Percentiles rank a stretch among this genome's conserved stretches.
Conservation (phyloP, 2,888 invertebrate species). For the Tenthredo scrophulariae region DNA sequence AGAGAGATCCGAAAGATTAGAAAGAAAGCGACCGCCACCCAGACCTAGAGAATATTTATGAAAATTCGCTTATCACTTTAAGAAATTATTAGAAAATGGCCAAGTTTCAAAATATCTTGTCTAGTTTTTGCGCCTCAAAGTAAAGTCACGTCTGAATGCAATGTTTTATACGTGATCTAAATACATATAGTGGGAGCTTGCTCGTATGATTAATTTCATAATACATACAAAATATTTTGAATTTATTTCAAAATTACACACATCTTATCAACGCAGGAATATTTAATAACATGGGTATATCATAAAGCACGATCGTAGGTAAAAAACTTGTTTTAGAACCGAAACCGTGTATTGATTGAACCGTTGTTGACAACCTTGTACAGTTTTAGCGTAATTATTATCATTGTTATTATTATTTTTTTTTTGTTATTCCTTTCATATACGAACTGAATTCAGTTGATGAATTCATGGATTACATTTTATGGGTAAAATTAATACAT, state of each 20-base stretch:
- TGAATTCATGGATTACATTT: not conserved
- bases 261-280: not conserved
- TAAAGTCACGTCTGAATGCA: constrained; percentile 17
- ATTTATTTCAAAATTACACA: constrained; percentile 12
- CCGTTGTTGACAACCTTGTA: constrained; percentile 14
- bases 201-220: constrained; percentile 10
- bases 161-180: constrained; percentile 1
- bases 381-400: constrained; percentile 5
- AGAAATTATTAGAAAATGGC: constrained; percentile 43
- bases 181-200: not conserved
- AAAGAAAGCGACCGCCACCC: constrained; percentile 75
- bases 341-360: constrained; percentile 12
- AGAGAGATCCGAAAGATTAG: constrained; percentile 66
- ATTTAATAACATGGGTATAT: constrained; percentile 24
- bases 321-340: not conserved
- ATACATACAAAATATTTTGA: not conserved
- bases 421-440: not conserved
- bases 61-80: constrained; percentile 65
- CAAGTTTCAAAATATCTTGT: constrained; percentile 44
- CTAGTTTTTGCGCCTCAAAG: constrained; percentile 50
- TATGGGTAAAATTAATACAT: not conserved
- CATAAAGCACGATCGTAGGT: not conserved
- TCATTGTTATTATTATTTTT: not conserved
- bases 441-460: not conserved
- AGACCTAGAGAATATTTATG: constrained; percentile 76